These are phyloP conservation scores for Eretmochelys imbricata DNA, from an alignment of 2,113 vertebrate genomes.

Conservation along the genomic window DNA sequence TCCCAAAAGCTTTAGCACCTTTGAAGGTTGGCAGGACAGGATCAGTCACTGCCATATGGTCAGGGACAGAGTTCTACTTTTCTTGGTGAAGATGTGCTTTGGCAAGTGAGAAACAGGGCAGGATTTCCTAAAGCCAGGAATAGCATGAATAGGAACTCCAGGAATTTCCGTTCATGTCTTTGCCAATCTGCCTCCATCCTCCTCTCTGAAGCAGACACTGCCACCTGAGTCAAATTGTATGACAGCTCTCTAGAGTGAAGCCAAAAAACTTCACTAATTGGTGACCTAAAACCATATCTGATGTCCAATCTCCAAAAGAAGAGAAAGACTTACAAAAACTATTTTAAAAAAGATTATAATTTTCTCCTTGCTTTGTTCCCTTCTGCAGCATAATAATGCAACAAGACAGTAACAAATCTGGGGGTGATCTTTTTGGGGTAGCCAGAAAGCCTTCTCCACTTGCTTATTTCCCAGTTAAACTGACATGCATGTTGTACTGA, in stretches of 20 bases:
- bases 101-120: background rate
- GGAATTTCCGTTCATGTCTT: accelerated
- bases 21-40: background rate
- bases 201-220: background rate
- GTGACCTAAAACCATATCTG: background rate
- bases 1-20: background rate
- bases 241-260: background rate
- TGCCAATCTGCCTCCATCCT: background rate
- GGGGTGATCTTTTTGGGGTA: background rate
- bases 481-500: accelerated
- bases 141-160: background rate
- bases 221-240: background rate
- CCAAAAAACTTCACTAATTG: accelerated
- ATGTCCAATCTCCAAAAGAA: background rate
- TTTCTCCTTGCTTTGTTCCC: background rate
- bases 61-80: background rate
- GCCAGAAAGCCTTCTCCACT: background rate
- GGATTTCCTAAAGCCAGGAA: background rate
- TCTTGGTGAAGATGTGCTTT: background rate
- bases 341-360: background rate
- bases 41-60: accelerated
- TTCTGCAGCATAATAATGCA: background rate
- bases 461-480: background rate
- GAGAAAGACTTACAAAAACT: background rate
- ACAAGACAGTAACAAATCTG: background rate